These are phyloP conservation scores for Stichopus chloronotus DNA, from an alignment of 35 echinoderm and acorn worm species.

Conservation along the genomic window DNA sequence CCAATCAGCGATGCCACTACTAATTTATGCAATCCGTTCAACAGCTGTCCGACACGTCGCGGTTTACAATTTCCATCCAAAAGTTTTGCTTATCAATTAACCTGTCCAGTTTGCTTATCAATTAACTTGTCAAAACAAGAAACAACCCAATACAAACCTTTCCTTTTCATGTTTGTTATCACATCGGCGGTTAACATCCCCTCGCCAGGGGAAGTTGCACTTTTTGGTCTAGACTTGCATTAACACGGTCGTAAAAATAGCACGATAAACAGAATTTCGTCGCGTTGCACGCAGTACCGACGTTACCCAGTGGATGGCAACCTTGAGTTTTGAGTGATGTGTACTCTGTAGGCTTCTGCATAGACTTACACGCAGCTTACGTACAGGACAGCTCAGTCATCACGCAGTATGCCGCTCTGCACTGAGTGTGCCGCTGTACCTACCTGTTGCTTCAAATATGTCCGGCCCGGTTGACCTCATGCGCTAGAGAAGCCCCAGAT, in stretches of 20 bases:
- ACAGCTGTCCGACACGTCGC: neutral
- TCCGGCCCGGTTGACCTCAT: conserved; percentile 18
- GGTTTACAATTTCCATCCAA: neutral
- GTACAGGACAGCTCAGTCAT: too few relatives aligned
- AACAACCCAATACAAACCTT: neutral
- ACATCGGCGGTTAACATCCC: neutral
- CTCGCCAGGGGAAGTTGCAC: neutral
- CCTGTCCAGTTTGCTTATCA: too few relatives aligned
- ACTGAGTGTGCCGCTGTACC: too few relatives aligned
- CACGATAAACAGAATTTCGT: neutral
- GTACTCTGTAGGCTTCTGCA: too few relatives aligned
- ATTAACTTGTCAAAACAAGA: too few relatives aligned
- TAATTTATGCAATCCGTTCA: neutral
- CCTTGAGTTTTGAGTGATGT: too few relatives aligned
- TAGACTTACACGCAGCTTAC: too few relatives aligned
- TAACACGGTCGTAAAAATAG: neutral
- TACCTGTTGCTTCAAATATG: neutral
- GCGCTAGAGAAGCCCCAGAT: neutral
- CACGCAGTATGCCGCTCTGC: too few relatives aligned
- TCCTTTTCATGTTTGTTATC: neutral
- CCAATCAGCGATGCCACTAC: neutral
- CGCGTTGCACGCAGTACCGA: too few relatives aligned
- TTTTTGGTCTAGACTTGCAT: neutral
- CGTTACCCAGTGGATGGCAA: too few relatives aligned
- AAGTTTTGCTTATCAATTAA: neutral